A percentile compares a stretch with the other conserved stretches of the same genome.
These are phyloP conservation scores for Andrena minutula DNA, from an alignment of 2,888 invertebrate genomes.

Conservation along the genomic window DNA sequence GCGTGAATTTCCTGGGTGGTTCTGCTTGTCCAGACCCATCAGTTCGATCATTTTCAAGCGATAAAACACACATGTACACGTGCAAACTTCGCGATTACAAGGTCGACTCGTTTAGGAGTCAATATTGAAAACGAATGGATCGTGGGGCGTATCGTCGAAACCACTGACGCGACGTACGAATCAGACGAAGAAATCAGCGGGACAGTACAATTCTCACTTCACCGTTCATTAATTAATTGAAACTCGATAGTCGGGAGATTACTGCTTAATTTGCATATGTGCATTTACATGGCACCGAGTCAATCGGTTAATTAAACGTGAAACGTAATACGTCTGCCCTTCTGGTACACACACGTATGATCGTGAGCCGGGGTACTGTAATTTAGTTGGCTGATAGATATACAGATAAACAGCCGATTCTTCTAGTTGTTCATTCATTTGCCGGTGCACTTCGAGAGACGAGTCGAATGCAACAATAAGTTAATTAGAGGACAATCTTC, in stretches of 20 bases:
- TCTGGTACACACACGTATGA: slow-evolving; percentile 35
- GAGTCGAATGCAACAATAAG: slow-evolving; percentile 44
- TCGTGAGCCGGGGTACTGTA: slow-evolving; percentile 47
- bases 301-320: slow-evolving; percentile 70
- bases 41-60: too few species aligned
- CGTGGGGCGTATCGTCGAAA: not conserved
- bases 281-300: slow-evolving; percentile 64
- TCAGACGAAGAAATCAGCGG: slow-evolving; percentile 25
- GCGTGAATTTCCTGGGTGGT: too few species aligned
- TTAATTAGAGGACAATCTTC: slow-evolving; percentile 53
- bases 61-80: too few species aligned
- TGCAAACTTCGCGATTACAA: not conserved
- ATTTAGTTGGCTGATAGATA: slow-evolving; percentile 57
- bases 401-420: slow-evolving; percentile 58
- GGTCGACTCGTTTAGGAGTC: not conserved
- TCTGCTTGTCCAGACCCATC: too few species aligned
- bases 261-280: slow-evolving; percentile 63
- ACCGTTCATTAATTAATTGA: slow-evolving; percentile 61
- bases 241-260: slow-evolving; percentile 61
- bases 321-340: slow-evolving; percentile 57
- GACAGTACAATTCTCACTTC: slow-evolving; percentile 50
- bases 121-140: not conserved
- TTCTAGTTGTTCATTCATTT: slow-evolving; percentile 59
- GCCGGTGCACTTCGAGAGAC: slow-evolving; percentile 31
- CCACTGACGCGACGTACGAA: not conserved